Evolutionary conservation across 2,797 vertebrate species (phyloP).

Genomic region (Labroides dimidiatus): DNA sequence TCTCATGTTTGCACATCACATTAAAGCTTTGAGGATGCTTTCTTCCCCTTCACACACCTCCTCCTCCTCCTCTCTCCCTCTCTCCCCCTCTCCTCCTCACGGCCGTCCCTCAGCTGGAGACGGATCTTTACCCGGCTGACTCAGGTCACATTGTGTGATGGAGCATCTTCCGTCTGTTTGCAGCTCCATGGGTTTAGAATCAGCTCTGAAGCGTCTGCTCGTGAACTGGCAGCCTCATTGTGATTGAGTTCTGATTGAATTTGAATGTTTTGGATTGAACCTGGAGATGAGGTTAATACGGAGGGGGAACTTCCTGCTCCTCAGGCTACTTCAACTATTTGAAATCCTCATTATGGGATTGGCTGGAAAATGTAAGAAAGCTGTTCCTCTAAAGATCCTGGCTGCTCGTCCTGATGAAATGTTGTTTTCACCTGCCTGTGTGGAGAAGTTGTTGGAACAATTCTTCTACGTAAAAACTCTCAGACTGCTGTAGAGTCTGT

Average conservation of each 20-base stretch:
- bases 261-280: background rate
- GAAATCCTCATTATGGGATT: background rate
- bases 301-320: background rate
- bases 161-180: constrained; percentile 51
- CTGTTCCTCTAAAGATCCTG: background rate
- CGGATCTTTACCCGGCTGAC: constrained; percentile 56
- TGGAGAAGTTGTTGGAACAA: too few relatives aligned
- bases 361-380: background rate
- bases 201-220: constrained; percentile 34
- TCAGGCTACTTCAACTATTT: background rate
- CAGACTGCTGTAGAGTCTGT: too few relatives aligned
- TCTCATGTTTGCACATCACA: constrained; percentile 23
- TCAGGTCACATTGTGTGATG: constrained; percentile 45
- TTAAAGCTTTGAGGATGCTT: constrained; percentile 26
- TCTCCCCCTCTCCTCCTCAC: too few relatives aligned
- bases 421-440: too few relatives aligned
- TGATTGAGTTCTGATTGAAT: background rate
- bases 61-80: too few relatives aligned
- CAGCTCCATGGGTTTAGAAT: constrained; percentile 36
- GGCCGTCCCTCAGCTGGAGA: constrained; percentile 29
- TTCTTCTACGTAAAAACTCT: too few relatives aligned
- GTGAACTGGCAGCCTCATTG: background rate
- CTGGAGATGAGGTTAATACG: background rate
- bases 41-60: constrained; percentile 24
- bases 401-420: too few relatives aligned